Percentiles rank a stretch among this genome's conserved stretches.
These are phyloP conservation scores for Elysia crispata DNA, from an alignment of 2,888 invertebrate genomes.

Conservation along the genomic window DNA sequence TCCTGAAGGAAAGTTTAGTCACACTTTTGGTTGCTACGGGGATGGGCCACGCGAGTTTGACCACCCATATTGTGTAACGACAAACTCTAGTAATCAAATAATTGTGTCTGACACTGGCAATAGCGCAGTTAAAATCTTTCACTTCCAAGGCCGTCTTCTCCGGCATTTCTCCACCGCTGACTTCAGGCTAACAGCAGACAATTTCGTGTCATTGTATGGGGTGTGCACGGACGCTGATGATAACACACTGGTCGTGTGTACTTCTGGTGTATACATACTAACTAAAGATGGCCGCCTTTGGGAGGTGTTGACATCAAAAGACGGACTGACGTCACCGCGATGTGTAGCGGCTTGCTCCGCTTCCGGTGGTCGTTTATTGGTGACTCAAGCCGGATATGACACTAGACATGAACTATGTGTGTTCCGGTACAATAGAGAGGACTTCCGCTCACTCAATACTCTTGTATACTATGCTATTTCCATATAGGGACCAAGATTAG, in stretches of 20 bases:
- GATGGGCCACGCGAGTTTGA: slow-evolving; percentile 67
- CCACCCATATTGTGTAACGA: slow-evolving; percentile 73
- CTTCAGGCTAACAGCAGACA: slow-evolving; percentile 66
- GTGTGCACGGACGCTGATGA: slow-evolving; percentile 69
- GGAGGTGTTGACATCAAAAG: slow-evolving; percentile 70
- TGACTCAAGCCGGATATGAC: slow-evolving; percentile 66
- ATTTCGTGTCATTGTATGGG: slow-evolving; percentile 68
- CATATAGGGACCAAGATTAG: slow-evolving; percentile 62
- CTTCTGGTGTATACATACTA: slow-evolving; percentile 69
- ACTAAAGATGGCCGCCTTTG: slow-evolving; percentile 73
- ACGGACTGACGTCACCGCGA: slow-evolving; percentile 70
- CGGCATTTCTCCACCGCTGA: slow-evolving; percentile 65
- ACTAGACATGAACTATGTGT: slow-evolving; percentile 68
- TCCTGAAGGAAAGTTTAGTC: slow-evolving; percentile 63
- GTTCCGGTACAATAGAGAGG: slow-evolving; percentile 69
- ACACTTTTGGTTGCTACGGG: slow-evolving; percentile 71
- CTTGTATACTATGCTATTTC: slow-evolving; percentile 72
- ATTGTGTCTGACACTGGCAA: slow-evolving; percentile 74
- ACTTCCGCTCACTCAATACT: slow-evolving; percentile 70
- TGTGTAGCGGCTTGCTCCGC: slow-evolving; percentile 65
- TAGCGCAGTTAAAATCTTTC: slow-evolving; percentile 73
- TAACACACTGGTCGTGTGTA: slow-evolving; percentile 72
- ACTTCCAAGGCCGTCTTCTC: slow-evolving; percentile 69
- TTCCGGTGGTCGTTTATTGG: slow-evolving; percentile 62
- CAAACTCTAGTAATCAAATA: slow-evolving; percentile 70